phyloP scores from a whole-genome alignment of 35 echinoderm and acorn worm species.

The Chiridota heheva region DNA sequence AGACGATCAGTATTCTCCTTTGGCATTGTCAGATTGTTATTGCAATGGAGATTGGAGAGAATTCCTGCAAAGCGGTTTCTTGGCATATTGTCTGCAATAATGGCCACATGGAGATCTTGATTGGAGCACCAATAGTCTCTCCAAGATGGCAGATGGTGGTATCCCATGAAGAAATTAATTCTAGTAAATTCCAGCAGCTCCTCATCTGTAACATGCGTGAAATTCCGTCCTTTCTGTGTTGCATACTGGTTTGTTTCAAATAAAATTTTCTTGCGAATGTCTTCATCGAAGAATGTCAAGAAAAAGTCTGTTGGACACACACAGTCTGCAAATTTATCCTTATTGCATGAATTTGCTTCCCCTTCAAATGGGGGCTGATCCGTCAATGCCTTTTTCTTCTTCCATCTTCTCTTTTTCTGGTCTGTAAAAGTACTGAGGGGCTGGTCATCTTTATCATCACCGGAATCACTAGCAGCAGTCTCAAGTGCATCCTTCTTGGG shows the following conservation, averaged over 20 bases:
- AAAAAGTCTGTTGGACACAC: slow-evolving; percentile 30
- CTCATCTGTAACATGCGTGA: neutral
- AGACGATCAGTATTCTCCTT: neutral
- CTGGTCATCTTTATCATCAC: slow-evolving; percentile 34
- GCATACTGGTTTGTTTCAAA: slow-evolving; percentile 34
- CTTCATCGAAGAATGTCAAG: slow-evolving; percentile 49
- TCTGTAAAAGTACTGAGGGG: slow-evolving; percentile 43
- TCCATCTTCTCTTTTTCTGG: slow-evolving; percentile 24
- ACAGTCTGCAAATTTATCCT: slow-evolving; percentile 51
- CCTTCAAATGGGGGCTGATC: slow-evolving; percentile 18
- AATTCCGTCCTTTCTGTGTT: slow-evolving; percentile 4
- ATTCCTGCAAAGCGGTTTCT: neutral
- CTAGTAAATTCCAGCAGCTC: slow-evolving; percentile 24
- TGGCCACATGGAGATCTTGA: neutral
- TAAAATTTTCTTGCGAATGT: slow-evolving; percentile 4
- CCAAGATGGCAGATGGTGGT: neutral
- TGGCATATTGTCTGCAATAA: neutral
- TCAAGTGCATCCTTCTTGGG: slow-evolving; percentile 11
- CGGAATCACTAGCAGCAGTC: neutral
- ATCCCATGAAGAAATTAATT: slow-evolving; percentile 19
- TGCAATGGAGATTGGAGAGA: neutral
- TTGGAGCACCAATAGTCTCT: neutral
- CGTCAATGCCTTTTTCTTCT: slow-evolving; percentile 21
- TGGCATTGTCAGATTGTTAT: neutral
- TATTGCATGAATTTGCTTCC: slow-evolving; percentile 22